These are phyloP conservation scores for Suricata suricatta DNA, from an alignment of 2,113 vertebrate genomes.

Conservation along the genomic window DNA sequence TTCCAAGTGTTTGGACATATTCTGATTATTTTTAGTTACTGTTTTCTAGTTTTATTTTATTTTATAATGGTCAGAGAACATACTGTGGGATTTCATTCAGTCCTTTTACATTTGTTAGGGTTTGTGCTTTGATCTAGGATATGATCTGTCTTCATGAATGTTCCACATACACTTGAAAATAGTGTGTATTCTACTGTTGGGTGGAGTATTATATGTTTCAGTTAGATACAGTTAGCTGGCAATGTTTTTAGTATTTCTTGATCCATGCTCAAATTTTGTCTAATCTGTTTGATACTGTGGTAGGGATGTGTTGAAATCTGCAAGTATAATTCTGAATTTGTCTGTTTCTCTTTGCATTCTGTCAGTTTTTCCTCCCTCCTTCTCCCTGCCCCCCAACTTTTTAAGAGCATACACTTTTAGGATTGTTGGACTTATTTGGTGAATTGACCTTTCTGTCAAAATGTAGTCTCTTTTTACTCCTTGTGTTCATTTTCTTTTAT, in stretches of 20 bases:
- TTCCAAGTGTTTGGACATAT: not conserved
- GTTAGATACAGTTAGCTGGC: not conserved
- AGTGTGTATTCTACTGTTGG: not conserved
- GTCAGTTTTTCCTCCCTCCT: not conserved
- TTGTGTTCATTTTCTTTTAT: not conserved
- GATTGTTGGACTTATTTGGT: not conserved
- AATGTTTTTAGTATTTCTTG: not conserved
- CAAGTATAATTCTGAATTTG: not conserved
- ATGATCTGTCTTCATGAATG: not conserved
- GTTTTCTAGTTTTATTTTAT: not conserved
- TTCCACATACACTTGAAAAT: not conserved
- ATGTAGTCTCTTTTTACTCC: not conserved
- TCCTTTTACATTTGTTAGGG: not conserved
- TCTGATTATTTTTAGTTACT: not conserved
- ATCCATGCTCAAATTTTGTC: not conserved
- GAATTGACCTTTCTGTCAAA: not conserved
- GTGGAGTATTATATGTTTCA: not conserved
- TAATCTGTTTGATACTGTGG: not conserved
- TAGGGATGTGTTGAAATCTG: not conserved
- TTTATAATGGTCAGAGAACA: not conserved
- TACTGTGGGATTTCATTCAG: not conserved
- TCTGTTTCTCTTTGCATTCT: not conserved
- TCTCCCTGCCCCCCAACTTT: too few relatives aligned
- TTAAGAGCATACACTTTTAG: not conserved
- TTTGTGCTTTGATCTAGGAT: not conserved